A percentile compares a stretch with the other conserved stretches of the same genome.
phyloP scores from a whole-genome alignment of 2,797 vertebrate genomes.

The Artibeus lituratus region DNA sequence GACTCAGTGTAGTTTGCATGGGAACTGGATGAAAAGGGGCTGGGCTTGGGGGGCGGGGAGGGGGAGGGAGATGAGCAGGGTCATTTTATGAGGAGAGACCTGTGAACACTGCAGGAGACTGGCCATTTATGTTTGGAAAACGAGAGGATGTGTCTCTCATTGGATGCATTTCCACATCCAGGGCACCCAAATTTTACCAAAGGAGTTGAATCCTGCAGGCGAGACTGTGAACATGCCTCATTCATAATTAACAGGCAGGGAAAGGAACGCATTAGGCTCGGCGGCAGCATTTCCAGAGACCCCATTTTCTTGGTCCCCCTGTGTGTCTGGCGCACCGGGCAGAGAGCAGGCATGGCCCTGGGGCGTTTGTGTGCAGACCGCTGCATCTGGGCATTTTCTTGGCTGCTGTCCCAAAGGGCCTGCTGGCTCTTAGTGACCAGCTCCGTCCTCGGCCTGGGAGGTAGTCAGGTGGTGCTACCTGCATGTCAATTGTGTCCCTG shows the following conservation, averaged over 20 bases:
- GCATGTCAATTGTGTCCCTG: slow-evolving; percentile 45
- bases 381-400: neutral
- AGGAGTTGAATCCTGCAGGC: neutral
- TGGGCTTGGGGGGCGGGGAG: too few relatives aligned
- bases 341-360: neutral
- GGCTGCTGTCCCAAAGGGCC: neutral
- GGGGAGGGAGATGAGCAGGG: neutral
- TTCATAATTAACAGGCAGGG: slow-evolving; percentile 50
- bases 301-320: neutral
- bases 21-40: neutral
- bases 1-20: neutral
- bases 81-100: neutral
- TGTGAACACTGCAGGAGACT: neutral
- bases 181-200: neutral
- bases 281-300: neutral
- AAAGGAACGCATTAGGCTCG: neutral
- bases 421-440: neutral
- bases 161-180: neutral
- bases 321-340: neutral
- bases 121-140: neutral
- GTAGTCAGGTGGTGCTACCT: slow-evolving; percentile 35
- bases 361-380: neutral
- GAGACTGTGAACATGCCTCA: neutral
- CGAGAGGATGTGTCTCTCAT: neutral
- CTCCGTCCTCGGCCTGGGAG: neutral